Conservation (phyloP, 2,113 vertebrate genomes). For the Narcine bancroftii region DNA sequence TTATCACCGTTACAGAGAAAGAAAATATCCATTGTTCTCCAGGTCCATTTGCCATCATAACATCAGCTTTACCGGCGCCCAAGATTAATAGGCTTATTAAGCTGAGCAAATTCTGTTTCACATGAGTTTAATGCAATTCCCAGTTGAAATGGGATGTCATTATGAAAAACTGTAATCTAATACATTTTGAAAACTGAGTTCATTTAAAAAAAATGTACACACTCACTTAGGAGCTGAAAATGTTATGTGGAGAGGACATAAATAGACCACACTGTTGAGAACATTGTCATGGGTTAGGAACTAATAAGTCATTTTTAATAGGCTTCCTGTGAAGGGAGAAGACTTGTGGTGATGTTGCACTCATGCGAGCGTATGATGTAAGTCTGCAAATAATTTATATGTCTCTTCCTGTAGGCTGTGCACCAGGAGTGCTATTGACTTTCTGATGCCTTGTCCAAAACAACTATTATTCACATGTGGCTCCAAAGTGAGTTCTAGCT, state of each 20-base stretch:
- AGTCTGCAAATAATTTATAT: not conserved
- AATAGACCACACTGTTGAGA: not conserved
- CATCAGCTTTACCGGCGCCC: not conserved
- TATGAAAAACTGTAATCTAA: not conserved
- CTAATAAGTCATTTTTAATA: not conserved
- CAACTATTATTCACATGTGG: not conserved
- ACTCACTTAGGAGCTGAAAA: slow-evolving; percentile 13
- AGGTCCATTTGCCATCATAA: not conserved
- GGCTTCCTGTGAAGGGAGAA: not conserved
- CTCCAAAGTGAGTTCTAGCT: not conserved
- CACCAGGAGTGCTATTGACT: not conserved
- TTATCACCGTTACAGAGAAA: not conserved
- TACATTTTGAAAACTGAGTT: slow-evolving; percentile 20
- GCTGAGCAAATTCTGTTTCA: not conserved
- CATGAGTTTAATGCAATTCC: not conserved
- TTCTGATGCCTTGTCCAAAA: slow-evolving; percentile 23
- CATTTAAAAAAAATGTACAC: not conserved
- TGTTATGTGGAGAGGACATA: not conserved
- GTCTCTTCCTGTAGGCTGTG: not conserved
- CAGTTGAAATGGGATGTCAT: not conserved
- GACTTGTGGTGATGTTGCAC: not conserved
- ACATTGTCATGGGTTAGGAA: not conserved
- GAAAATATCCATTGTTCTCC: slow-evolving; percentile 4
- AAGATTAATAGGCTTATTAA: slow-evolving; percentile 36
- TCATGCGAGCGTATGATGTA: not conserved